These are phyloP conservation scores for Telmatherina bonti DNA, from an alignment of 2,797 vertebrate species.

Conservation along the genomic window DNA sequence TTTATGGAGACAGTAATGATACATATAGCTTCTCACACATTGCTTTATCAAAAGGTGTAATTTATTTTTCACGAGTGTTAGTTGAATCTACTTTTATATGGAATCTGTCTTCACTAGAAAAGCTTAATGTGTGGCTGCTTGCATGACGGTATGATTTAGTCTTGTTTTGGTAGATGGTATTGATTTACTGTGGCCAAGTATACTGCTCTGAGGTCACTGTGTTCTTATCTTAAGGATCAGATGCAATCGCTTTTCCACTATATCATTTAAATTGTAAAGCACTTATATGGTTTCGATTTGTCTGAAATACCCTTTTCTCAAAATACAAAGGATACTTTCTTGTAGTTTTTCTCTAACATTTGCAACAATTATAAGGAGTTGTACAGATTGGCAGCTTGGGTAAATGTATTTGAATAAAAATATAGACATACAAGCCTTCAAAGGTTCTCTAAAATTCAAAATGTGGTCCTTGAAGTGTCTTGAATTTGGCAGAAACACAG, in stretches of 20 bases:
- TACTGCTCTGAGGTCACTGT: constrained; percentile 39
- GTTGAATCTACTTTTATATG: no score
- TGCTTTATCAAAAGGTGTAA: no score
- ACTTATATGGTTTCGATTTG: constrained; percentile 5
- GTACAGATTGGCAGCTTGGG: constrained; percentile 14
- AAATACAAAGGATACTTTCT: neutral
- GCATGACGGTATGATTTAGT: no score
- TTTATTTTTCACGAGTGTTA: no score
- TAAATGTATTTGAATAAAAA: constrained; percentile 16
- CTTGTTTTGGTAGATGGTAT: constrained; percentile 12
- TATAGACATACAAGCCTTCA: neutral
- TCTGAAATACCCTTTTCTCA: neutral
- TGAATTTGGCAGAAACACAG: constrained; percentile 22
- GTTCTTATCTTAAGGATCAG: constrained; percentile 37
- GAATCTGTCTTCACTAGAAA: no score
- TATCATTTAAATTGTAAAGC: constrained; percentile 4
- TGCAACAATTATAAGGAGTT: constrained; percentile 1
- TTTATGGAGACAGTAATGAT: no score
- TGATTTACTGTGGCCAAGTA: constrained; percentile 38
- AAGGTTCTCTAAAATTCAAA: constrained; percentile 6
- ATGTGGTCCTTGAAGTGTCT: constrained; percentile 13
- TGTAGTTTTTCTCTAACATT: neutral
- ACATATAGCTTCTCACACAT: no score
- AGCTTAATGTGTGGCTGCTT: no score
- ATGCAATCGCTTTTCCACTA: constrained; percentile 5